Percentiles rank a stretch among this genome's conserved stretches.
Conservation (phyloP, 2,888 invertebrate genomes). For the Hypercompe scribonia region DNA sequence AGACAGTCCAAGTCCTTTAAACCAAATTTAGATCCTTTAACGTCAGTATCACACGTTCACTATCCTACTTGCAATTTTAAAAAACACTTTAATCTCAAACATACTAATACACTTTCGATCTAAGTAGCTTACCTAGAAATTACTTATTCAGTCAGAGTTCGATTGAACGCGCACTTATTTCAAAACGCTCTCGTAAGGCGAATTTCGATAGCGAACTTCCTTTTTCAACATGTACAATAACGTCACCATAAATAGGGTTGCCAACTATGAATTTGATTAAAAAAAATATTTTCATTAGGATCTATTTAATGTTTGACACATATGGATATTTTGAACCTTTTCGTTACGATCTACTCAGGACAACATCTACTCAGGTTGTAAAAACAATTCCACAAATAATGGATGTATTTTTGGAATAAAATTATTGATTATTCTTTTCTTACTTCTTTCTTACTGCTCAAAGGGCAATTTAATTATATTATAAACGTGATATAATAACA, state of each 20-base stretch:
- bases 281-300: too few relatives aligned
- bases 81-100: conserved; percentile 28
- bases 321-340: too few relatives aligned
- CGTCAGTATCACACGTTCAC: neutral
- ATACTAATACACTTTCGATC: conserved; percentile 22
- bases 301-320: too few relatives aligned
- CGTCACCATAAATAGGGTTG: neutral
- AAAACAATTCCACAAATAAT: too few relatives aligned
- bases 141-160: conserved; percentile 25
- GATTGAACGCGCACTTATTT: conserved; percentile 16
- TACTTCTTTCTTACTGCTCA: too few relatives aligned
- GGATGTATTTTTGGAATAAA: too few relatives aligned
- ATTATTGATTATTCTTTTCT: too few relatives aligned
- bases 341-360: too few relatives aligned
- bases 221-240: neutral
- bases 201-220: neutral
- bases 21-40: neutral
- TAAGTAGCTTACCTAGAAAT: conserved; percentile 23
- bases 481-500: too few relatives aligned
- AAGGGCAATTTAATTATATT: too few relatives aligned
- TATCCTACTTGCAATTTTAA: conserved; percentile 14
- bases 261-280: neutral
- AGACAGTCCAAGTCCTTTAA: neutral
- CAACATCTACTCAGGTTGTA: too few relatives aligned
- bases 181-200: neutral